Percentiles rank a stretch among this genome's conserved stretches.
Evolutionary conservation across 2,888 invertebrate genomes (phyloP).

Genomic region (Drosophila hamatofila): DNA sequence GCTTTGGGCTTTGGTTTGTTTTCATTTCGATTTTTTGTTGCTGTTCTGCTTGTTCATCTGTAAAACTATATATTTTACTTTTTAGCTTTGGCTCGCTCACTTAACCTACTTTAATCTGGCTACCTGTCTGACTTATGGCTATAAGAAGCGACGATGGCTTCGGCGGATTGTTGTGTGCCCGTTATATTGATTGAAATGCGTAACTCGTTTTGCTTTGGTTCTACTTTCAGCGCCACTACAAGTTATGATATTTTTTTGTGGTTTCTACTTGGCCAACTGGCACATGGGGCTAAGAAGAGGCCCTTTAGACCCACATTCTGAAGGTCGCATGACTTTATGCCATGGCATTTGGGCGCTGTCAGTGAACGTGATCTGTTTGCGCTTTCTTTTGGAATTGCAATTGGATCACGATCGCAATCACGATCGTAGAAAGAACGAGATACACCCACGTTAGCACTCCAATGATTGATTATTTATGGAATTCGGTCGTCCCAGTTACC

Average conservation of each 20-base stretch:
- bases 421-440: constrained; percentile 1
- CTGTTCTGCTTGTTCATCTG: constrained; percentile 49
- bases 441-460: constrained; percentile 33
- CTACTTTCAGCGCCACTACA: constrained; percentile 59
- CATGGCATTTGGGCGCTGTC: constrained; percentile 28
- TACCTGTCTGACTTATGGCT: constrained; percentile 36
- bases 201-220: constrained; percentile 73
- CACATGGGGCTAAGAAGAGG: constrained; percentile 48
- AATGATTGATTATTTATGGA: constrained; percentile 23
- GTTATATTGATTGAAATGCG: constrained; percentile 81
- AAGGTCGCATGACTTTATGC: constrained; percentile 58
- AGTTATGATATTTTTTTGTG: constrained; percentile 22
- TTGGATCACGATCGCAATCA: constrained; percentile 41
- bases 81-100: constrained; percentile 57
- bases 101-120: constrained; percentile 79
- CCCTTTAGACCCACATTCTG: constrained; percentile 69
- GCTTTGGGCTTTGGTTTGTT: constrained; percentile 57
- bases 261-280: constrained; percentile 15
- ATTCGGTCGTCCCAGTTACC: constrained; percentile 20
- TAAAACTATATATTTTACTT: constrained; percentile 63
- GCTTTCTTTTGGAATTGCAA: constrained; percentile 66
- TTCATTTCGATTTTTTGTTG: constrained; percentile 65
- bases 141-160: constrained; percentile 23
- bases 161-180: constrained; percentile 42
- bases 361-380: constrained; percentile 73